phyloP scores from a whole-genome alignment of 2,113 vertebrate genomes.

The Laterallus jamaicensis region DNA sequence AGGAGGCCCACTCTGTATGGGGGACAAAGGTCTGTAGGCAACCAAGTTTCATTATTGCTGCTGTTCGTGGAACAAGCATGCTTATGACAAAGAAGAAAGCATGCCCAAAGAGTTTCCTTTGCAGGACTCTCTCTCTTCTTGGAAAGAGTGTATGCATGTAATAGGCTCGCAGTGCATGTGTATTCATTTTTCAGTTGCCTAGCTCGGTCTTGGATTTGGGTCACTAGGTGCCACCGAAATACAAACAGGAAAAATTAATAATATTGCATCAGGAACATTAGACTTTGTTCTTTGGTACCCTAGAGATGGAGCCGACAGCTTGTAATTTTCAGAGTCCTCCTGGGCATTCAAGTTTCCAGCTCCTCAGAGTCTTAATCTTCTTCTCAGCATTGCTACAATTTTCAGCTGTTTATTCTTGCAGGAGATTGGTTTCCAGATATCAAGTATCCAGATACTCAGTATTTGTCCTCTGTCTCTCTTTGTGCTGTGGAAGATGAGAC shows the following conservation, averaged over 20 bases:
- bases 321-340: not conserved
- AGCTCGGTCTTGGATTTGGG: not conserved
- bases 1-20: not conserved
- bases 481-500: constrained; percentile 22
- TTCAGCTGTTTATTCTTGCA: constrained; percentile 44
- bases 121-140: not conserved
- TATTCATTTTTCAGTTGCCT: not conserved
- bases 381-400: not conserved
- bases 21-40: not conserved
- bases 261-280: not conserved
- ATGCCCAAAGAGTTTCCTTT: not conserved
- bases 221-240: constrained; percentile 30
- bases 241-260: not conserved
- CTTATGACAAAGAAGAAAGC: not conserved
- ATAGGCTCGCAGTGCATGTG: not conserved
- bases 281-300: not conserved
- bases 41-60: not conserved
- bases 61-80: not conserved
- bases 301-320: not conserved
- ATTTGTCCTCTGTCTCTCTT: constrained; percentile 12
- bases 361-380: not conserved
- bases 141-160: not conserved
- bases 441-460: not conserved
- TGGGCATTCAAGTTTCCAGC: not conserved
- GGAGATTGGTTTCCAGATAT: constrained; percentile 6